Evolutionary conservation across 2,797 vertebrate genomes (phyloP).

Genomic region (Crocodylus rhombifer): DNA sequence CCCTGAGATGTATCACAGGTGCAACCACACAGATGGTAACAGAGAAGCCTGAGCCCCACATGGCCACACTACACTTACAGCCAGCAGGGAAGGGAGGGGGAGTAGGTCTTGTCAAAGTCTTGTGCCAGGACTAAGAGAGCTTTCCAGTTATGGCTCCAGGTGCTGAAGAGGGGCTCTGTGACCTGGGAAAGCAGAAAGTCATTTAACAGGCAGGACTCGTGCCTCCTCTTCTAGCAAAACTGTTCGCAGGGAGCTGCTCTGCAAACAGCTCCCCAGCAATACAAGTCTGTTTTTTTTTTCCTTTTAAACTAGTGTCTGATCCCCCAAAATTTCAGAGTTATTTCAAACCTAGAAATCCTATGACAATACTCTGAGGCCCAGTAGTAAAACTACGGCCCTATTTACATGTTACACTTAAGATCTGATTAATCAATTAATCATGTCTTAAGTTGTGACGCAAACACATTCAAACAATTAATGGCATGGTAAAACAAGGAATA

Average conservation of each 20-base stretch:
- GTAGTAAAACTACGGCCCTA: no score
- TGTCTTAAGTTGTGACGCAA: no score
- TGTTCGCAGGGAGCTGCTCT: constrained; percentile 11
- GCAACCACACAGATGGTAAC: background rate
- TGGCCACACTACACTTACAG: background rate
- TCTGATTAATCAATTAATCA: no score
- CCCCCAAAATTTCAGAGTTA: background rate
- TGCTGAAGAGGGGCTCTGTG: background rate
- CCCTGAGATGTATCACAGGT: background rate
- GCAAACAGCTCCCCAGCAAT: rapidly evolving
- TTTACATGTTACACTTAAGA: no score
- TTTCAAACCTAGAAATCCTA: background rate
- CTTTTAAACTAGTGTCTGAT: constrained; percentile 26
- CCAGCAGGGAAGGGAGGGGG: background rate
- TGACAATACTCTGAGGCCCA: background rate
- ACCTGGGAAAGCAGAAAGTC: background rate
- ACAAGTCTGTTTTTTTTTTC: constrained; percentile 44
- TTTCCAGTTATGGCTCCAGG: background rate
- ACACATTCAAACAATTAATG: no score
- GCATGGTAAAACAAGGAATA: no score
- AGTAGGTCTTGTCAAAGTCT: background rate
- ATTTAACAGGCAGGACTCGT: constrained; percentile 32
- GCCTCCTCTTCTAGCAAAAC: background rate
- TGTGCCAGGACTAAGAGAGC: background rate
- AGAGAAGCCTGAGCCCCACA: background rate